Conservation (phyloP, 2,888 invertebrate species). For the Cremastinae sp. region DNA sequence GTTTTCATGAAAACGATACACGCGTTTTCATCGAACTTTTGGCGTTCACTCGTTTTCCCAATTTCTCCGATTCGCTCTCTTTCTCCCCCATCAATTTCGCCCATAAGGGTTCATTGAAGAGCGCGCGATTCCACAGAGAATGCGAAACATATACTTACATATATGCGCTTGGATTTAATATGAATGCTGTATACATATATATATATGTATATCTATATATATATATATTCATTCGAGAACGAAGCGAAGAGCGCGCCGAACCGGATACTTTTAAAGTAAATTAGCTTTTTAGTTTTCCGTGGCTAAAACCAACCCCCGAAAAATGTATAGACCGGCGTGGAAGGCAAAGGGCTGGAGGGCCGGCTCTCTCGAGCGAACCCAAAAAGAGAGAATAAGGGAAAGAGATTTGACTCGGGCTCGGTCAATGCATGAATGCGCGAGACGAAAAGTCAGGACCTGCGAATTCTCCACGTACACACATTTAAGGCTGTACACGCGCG, state of each 20-base stretch:
- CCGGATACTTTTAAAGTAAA: conserved; percentile 80
- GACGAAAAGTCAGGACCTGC: conserved; percentile 46
- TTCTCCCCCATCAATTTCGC: neutral
- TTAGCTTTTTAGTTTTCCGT: conserved; percentile 80
- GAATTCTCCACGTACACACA: neutral
- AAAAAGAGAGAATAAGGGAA: neutral
- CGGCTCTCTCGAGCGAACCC: conserved; percentile 2
- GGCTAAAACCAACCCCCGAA: conserved; percentile 72
- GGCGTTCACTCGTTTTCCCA: conserved; percentile 56
- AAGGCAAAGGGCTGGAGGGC: conserved; percentile 34
- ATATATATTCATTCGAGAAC: conserved; percentile 33
- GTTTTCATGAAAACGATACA: conserved; percentile 64
- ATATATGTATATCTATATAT: conserved; percentile 10
- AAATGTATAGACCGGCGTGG: conserved; percentile 35
- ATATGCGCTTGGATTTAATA: neutral
- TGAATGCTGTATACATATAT: conserved; percentile 3
- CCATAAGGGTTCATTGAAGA: neutral
- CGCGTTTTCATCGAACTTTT: conserved; percentile 46
- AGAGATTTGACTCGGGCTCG: conserved; percentile 51
- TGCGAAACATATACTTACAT: neutral
- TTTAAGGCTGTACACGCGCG: neutral
- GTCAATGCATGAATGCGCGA: conserved; percentile 58
- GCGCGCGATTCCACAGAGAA: neutral
- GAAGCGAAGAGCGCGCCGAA: conserved; percentile 59
- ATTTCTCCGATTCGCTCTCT: conserved; percentile 41